These are phyloP conservation scores for Diuraphis noxia DNA, from an alignment of 1,140 invertebrate genomes.

Conservation along the genomic window DNA sequence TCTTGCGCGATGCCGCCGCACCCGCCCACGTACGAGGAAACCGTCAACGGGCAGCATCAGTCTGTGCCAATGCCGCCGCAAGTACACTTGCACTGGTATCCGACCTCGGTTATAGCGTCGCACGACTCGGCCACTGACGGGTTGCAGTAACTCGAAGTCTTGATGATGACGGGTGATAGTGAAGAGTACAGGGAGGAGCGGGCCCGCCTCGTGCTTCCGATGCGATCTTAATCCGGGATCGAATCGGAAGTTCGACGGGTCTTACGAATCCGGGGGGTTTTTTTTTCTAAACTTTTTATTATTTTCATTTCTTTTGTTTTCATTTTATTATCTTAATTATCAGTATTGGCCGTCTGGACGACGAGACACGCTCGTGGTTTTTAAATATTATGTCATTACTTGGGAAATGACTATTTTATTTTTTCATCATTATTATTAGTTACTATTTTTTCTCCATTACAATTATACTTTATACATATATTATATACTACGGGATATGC, in stretches of 20 bases:
- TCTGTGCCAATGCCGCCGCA: neutral
- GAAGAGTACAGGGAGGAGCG: neutral
- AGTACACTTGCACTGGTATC: constrained; percentile 14
- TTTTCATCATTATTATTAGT: neutral
- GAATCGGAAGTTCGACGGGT: neutral
- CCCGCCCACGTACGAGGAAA: constrained; percentile 34
- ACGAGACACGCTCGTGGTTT: neutral
- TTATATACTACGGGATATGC: neutral
- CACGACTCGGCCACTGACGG: neutral
- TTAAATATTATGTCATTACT: neutral
- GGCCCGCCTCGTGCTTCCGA: neutral
- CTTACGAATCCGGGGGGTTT: neutral
- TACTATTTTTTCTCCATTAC: neutral
- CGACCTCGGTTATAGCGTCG: constrained; percentile 1
- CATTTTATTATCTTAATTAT: neutral
- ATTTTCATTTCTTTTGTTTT: neutral
- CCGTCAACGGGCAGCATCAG: constrained; percentile 20
- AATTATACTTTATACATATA: constrained; percentile 11
- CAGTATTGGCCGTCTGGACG: neutral
- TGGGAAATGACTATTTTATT: neutral
- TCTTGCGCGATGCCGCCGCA: neutral
- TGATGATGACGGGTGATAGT: neutral
- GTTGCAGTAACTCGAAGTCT: neutral
- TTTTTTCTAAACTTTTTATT: neutral
- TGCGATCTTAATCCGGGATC: neutral